These are phyloP conservation scores for Acropora yongei DNA, from an alignment of 64 coral and sea anemone species.

Conservation along the genomic window DNA sequence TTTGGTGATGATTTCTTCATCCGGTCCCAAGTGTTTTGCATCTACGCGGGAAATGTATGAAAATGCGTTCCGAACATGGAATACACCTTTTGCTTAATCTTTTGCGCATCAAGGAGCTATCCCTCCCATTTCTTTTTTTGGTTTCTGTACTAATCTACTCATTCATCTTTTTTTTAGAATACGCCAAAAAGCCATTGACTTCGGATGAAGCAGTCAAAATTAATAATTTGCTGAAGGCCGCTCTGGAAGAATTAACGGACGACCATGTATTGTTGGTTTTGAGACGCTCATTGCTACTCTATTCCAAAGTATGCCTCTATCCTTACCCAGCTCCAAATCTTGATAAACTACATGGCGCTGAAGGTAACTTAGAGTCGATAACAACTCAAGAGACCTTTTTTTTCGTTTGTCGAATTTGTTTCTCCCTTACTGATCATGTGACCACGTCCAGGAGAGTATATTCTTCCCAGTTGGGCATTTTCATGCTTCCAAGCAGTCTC, in stretches of 20 bases:
- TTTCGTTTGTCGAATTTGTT: too few relatives aligned
- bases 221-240: background rate
- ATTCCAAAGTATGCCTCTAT: constrained; percentile 1
- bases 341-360: background rate
- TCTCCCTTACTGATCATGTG: too few relatives aligned
- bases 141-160: background rate
- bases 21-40: too few relatives aligned
- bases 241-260: background rate
- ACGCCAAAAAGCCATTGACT: background rate
- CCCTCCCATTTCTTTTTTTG: too few relatives aligned
- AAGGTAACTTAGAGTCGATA: background rate
- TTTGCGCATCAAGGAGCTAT: too few relatives aligned
- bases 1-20: too few relatives aligned
- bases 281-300: background rate
- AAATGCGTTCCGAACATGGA: too few relatives aligned
- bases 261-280: background rate
- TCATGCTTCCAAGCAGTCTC: too few relatives aligned
- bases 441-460: too few relatives aligned
- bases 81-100: too few relatives aligned
- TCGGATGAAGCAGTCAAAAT: background rate
- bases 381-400: background rate
- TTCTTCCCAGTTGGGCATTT: too few relatives aligned
- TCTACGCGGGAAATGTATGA: too few relatives aligned
- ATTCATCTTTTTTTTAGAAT: background rate
- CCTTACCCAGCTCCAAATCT: background rate